Percentiles rank a stretch among this genome's conserved stretches.
Evolutionary conservation across 2,888 invertebrate genomes (phyloP).

Genomic region (Drosophila meridiana): DNA sequence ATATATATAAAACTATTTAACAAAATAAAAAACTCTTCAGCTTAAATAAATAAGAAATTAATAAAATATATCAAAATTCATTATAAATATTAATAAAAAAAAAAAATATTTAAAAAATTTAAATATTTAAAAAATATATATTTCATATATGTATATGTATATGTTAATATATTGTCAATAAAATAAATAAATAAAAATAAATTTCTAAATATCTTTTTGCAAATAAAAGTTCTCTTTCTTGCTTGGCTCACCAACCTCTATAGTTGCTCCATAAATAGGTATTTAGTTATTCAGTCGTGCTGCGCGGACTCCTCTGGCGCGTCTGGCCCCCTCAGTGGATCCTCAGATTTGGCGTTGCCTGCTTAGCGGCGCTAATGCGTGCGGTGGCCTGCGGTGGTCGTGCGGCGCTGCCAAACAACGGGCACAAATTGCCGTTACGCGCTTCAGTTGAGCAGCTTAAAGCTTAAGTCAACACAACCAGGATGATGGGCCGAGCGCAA

Average conservation of each 20-base stretch:
- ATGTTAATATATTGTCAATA: neutral
- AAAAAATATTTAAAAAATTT: too few species aligned
- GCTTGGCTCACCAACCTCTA: neutral
- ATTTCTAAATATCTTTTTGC: too few species aligned
- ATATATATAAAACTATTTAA: too few species aligned
- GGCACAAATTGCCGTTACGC: conserved; percentile 76
- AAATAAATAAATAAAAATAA: too few species aligned
- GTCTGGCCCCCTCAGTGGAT: conserved; percentile 24
- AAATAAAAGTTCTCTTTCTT: too few species aligned
- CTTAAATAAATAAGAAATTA: too few species aligned
- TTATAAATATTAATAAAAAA: too few species aligned
- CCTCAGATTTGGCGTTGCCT: conserved; percentile 49
- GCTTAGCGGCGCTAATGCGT: conserved; percentile 62
- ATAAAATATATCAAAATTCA: too few species aligned
- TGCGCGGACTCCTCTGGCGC: neutral
- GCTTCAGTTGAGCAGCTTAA: conserved; percentile 80
- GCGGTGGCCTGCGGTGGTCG: conserved; percentile 35
- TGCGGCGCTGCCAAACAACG: conserved; percentile 53
- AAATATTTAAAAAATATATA: too few species aligned
- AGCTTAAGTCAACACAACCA: conserved; percentile 73
- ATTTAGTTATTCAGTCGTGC: conserved; percentile 24
- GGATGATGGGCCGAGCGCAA: conserved; percentile 26
- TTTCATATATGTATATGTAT: too few species aligned
- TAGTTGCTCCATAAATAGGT: conserved; percentile 30
- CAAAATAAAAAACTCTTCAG: too few species aligned